Evolutionary conservation across 2,797 vertebrate genomes (phyloP), one percentile per base, ranked within the genome.

Genomic region (Vespertilio murinus): DNA sequence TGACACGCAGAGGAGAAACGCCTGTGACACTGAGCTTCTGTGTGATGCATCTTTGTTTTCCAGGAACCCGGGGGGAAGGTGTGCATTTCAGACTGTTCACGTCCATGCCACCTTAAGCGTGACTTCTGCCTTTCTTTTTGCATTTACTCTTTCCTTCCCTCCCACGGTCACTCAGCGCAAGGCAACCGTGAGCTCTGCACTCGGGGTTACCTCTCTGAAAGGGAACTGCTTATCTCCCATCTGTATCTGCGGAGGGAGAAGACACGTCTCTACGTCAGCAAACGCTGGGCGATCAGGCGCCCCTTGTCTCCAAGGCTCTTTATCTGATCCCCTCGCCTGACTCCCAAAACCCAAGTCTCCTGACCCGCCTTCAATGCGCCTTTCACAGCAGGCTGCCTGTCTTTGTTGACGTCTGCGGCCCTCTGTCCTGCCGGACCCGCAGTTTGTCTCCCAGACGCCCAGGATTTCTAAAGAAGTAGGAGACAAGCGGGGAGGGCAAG

Each of bases 61-160:
- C 86, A 97, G 97, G 94, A 97, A 95, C 91, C 81, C n/a, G n/a
- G n/a, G 87, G 79, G 75, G 92, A 82, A 82, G 86, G 54, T 85
- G n/a, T 93, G 75, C 54, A 6, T 94, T 94, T 93, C 83, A 91
- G 30, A 77, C 45, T 74, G 52, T 47, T 96, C 54, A 25, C 0
- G 16, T 92, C 85, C 88, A 33, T 77, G 84, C 93, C 80, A 95
- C 65, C 75, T 84, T 91, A 89, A 92, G 86, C n/a, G 13, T 23
- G 67, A 61, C 78, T 52, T 23, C 8, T 42, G 33, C 35, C 10
- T 56, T 25, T 54, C 30, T 30, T 56, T 67, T 22, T 42, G 38
- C 64, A 54, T 61, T 86, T 89, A 71, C 82, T 65, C 25, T 71
- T 89, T 87, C 45, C 61, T 84, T 78, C 80, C 81, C 73, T 88